A percentile compares a stretch with the other conserved stretches of the same genome.
Evolutionary conservation across 1,140 invertebrate genomes (phyloP).

Genomic region (Lutraria rhynchaena): DNA sequence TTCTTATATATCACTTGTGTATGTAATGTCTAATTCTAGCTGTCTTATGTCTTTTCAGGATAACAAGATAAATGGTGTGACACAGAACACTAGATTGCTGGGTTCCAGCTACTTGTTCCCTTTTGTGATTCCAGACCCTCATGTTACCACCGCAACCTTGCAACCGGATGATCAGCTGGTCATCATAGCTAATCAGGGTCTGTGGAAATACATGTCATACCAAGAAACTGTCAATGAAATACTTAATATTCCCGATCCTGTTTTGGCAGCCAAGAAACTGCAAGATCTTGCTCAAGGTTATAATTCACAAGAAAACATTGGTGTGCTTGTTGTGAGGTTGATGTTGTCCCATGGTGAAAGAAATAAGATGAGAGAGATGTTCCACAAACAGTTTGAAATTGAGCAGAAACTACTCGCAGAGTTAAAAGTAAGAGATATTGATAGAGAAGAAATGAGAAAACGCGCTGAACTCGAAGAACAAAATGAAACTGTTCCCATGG

Average conservation of each 20-base stretch:
- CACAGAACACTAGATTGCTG: slow-evolving; percentile 76
- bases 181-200: slow-evolving; percentile 79
- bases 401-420: slow-evolving; percentile 71
- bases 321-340: slow-evolving; percentile 78
- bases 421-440: slow-evolving; percentile 63
- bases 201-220: slow-evolving; percentile 80
- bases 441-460: slow-evolving; percentile 63
- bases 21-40: not conserved
- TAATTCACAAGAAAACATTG: slow-evolving; percentile 80
- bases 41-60: slow-evolving; percentile 70
- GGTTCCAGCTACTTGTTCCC: slow-evolving; percentile 81
- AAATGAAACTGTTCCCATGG: slow-evolving; percentile 67
- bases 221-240: slow-evolving; percentile 80
- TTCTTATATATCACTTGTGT: too few relatives aligned
- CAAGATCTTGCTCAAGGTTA: slow-evolving; percentile 82
- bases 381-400: slow-evolving; percentile 67
- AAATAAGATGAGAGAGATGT: slow-evolving; percentile 65
- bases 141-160: slow-evolving; percentile 70
- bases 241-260: slow-evolving; percentile 77
- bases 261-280: slow-evolving; percentile 80
- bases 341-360: slow-evolving; percentile 69
- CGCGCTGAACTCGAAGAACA: slow-evolving; percentile 64
- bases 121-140: slow-evolving; percentile 79
- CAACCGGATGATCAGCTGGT: slow-evolving; percentile 78
- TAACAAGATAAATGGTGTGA: slow-evolving; percentile 79